Percentiles rank a stretch among this genome's conserved stretches.
Evolutionary conservation across 2,113 vertebrate species (phyloP).

Genomic region (Reinhardtius hippoglossoides): DNA sequence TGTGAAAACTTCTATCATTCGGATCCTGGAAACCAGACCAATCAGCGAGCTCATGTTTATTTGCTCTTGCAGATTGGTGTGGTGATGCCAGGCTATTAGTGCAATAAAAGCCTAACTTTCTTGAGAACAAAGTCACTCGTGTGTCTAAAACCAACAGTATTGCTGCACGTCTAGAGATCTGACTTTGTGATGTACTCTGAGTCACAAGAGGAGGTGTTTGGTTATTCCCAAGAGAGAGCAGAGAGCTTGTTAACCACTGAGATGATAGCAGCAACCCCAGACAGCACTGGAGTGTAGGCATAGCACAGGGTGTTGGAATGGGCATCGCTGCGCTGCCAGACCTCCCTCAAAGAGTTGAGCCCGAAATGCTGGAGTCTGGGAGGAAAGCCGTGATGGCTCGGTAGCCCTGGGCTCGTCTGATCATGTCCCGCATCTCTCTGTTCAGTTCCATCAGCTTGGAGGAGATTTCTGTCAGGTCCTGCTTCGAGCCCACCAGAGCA

Average conservation of each 20-base stretch:
- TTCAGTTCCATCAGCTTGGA: conserved; percentile 93
- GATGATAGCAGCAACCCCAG: conserved; percentile 84
- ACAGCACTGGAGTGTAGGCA: conserved; percentile 59
- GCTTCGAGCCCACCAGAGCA: conserved; percentile 94
- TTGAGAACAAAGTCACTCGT: conserved; percentile 67
- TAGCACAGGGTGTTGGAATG: conserved; percentile 15
- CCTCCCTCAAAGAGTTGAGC: conserved; percentile 92
- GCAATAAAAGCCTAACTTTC: conserved; percentile 81
- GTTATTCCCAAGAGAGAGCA: conserved; percentile 81
- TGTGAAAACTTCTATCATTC: conserved; percentile 77
- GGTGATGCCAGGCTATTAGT: conserved; percentile 61
- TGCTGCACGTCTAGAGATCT: conserved; percentile 83
- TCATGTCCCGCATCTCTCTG: conserved; percentile 93
- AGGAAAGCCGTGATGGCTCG: conserved; percentile 90
- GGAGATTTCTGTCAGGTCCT: conserved; percentile 93
- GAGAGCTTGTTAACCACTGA: conserved; percentile 77
- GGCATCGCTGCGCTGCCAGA: conserved; percentile 57
- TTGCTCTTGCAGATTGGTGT: background rate
- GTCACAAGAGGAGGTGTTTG: conserved; percentile 81
- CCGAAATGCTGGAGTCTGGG: conserved; percentile 90
- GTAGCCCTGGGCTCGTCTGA: conserved; percentile 90
- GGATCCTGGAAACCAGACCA: background rate
- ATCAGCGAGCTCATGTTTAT: background rate
- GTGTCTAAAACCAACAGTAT: conserved; percentile 80
- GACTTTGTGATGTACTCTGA: conserved; percentile 72